Evolutionary conservation across 1,140 invertebrate genomes (phyloP), one percentile per base, ranked within the genome.

Genomic region (Chelonus insularis): DNA sequence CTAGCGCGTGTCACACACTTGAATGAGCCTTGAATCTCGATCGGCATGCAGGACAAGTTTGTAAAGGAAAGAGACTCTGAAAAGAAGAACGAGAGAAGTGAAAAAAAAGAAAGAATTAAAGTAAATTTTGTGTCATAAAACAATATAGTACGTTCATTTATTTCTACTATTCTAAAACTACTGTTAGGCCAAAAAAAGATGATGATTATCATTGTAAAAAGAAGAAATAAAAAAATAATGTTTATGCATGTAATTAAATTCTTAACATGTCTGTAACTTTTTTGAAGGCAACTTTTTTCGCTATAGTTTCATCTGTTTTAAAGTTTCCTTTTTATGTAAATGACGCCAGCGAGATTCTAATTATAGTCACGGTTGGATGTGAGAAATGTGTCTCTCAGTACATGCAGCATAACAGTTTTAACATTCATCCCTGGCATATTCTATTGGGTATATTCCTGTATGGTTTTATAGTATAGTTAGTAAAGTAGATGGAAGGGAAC

Each of bases 301-400:
- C 43, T 45, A 18, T 39, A 39, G 25, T 29, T 7, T 29, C 25
- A 29, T 29, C 25, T 29, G 25, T 29, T 29, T 29, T 7, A 29
- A 7, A 29, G 25, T 5, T 5, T 21, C 43, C 18, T 45, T 45
- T 45, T 45, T 45, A 18, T 14, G 43, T 45, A 45, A 45, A 45
- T 45, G 43, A 45, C 43, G 43, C 43, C 43, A 45, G 18, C 43
- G 14, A 4, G 14, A 16, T 8, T 45, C 43, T 45, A 45, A 45
- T 45, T 45, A 45, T 45, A 45, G 43, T 45, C 43, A 8, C 8
- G 16, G 4, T 45, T 45, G 43, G 16, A 45, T 18, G 12, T 39
- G 36, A 14, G 12, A 14, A 3, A 14, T 21, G 43, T 45, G 43
- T 45, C 43, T 45, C 36, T 39, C 36, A 5, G 36, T 14, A 39